A percentile compares a stretch with the other conserved stretches of the same genome.
Conservation (phyloP, 2,113 vertebrate genomes). For the Sisor rabdophorus region DNA sequence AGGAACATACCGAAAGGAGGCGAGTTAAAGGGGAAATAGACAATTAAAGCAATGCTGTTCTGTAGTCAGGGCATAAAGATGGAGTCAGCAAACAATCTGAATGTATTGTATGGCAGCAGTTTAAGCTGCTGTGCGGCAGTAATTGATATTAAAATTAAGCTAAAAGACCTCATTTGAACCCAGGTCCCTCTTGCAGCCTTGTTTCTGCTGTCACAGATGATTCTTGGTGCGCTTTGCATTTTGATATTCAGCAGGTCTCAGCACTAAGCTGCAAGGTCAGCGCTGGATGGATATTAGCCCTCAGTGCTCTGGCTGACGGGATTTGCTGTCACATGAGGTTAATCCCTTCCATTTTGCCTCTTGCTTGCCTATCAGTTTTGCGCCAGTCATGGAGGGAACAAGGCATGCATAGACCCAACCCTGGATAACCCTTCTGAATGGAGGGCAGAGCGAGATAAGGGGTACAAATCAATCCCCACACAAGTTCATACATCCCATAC, state of each 20-base stretch:
- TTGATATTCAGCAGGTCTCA: conserved; percentile 59
- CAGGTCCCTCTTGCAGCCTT: background rate
- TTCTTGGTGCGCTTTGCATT: conserved; percentile 52
- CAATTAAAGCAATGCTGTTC: background rate
- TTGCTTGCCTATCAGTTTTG: conserved; percentile 58
- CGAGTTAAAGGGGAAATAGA: background rate
- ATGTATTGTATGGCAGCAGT: background rate
- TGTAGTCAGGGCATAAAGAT: background rate
- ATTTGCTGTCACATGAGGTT: conserved; percentile 67
- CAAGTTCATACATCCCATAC: conserved; percentile 44
- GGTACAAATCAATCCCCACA: conserved; percentile 61
- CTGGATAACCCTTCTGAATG: conserved; percentile 53
- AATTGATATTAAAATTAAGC: conserved; percentile 15
- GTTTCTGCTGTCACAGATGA: conserved; percentile 15
- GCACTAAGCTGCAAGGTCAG: conserved; percentile 60
- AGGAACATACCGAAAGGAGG: background rate
- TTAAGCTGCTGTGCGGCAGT: conserved; percentile 17
- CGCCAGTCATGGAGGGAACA: conserved; percentile 53
- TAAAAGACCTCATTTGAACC: conserved; percentile 21
- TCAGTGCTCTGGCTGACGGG: conserved; percentile 57
- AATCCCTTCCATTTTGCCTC: conserved; percentile 65
- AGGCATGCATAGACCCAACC: conserved; percentile 36
- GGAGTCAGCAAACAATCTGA: background rate
- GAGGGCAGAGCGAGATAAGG: conserved; percentile 60
- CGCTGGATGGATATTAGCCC: conserved; percentile 61